These are phyloP conservation scores for Calameuta idolon DNA, from an alignment of 2,888 invertebrate species.

Conservation along the genomic window DNA sequence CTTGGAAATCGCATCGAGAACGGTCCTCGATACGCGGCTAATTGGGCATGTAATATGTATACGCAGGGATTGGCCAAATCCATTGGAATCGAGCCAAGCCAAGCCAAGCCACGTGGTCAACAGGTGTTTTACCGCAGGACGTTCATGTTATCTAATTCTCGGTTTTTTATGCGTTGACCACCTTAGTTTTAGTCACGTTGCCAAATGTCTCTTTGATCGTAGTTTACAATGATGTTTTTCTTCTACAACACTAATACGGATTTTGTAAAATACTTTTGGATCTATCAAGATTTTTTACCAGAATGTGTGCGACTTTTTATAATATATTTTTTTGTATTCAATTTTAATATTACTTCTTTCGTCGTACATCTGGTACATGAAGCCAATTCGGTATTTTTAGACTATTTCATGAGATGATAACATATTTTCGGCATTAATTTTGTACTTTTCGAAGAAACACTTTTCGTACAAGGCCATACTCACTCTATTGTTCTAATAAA, in stretches of 20 bases:
- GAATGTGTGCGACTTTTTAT: not conserved
- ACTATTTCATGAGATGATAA: not conserved
- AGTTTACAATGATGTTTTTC: not conserved
- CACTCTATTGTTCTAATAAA: not conserved
- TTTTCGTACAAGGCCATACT: not conserved
- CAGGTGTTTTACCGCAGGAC: constrained; percentile 6
- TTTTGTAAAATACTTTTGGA: not conserved
- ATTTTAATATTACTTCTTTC: not conserved
- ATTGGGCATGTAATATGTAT: not conserved
- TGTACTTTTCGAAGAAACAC: not conserved
- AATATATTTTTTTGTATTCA: not conserved
- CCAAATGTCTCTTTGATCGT: not conserved
- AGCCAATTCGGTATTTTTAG: not conserved
- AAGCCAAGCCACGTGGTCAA: constrained; percentile 13
- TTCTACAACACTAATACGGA: not conserved
- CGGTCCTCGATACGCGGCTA: not conserved
- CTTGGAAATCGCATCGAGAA: not conserved
- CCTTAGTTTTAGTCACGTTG: not conserved
- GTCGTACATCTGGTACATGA: not conserved
- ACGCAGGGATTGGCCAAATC: not conserved
- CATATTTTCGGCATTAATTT: not conserved
- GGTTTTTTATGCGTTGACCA: not conserved
- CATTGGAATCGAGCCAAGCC: not conserved
- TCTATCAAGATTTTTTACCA: not conserved
- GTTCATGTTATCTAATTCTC: not conserved